Base-by-base conservation (phyloP, 1,140 invertebrate genomes). In the Nixonia krombeini region DNA sequence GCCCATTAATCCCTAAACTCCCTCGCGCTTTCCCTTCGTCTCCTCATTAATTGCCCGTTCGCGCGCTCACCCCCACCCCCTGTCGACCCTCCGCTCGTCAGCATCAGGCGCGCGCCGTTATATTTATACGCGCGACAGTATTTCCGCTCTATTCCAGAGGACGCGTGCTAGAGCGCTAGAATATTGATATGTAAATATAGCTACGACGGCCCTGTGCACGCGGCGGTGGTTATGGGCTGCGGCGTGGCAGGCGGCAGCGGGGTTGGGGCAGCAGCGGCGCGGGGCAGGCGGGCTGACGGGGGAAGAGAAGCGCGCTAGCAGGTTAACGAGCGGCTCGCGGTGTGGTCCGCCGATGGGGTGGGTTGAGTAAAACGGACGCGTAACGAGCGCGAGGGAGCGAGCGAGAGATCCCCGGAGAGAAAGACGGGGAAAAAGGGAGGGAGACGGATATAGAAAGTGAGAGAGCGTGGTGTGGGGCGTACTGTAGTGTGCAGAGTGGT, bases 121-220 rank as follows among this genome's bases (percentile, higher is more conserved):
- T 59, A 49, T 68, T 57, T 61, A 67, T 56, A 56, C 46, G 55
- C 50, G 13, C 38, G 51, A 57, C 59, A 45, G 41, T 63, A 63
- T 67, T 61, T 72, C 49, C 56, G 38, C 52, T 56, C 47, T 58
- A 49, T 62, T 62, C 44, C 53, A 49, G 25, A 29, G 51, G 44
- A 40, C 26, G 56, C 45, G 59, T 70, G 62, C 59, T 63, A 73
- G 61, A 69, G 69, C 72, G 63, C 61, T 74, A 62, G 74, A 83
- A 83, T 83, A 83, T 83, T 83, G 80, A 83, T 83, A 81, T 82
- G 79, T 81, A 82, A 82, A 83, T 83, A 82, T 79, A 75, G 68
- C 67, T 58, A 61, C 59, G 50, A 66, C 53, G 63, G 55, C 69
- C 40, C 53, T 51, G 56, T 42, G 51, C 65, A 53, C 69, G 70